phyloP scores from a whole-genome alignment of 2,113 vertebrate genomes.

The Aldabrachelys gigantea region DNA sequence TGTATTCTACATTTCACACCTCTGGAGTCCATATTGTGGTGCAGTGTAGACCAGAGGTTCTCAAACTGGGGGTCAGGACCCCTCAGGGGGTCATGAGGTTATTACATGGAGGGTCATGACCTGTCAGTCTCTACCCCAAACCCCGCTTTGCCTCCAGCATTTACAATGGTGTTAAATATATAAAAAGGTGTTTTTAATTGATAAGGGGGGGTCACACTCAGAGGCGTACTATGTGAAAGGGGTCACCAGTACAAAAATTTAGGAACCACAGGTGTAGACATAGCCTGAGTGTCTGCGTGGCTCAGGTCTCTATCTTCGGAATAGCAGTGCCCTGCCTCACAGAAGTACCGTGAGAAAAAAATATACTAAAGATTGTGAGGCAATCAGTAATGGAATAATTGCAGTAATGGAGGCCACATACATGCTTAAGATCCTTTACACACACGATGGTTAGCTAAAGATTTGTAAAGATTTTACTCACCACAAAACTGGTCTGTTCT shows the following conservation, averaged over 20 bases:
- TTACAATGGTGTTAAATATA: no score
- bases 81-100: no score
- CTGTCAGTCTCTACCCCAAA: no score
- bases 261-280: neutral
- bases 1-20: neutral
- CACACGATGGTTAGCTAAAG: no score
- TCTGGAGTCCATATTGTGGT: neutral
- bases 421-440: neutral
- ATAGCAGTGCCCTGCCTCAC: neutral
- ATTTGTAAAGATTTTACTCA: conserved; percentile 19
- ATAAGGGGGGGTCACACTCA: no score
- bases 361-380: neutral
- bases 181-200: no score
- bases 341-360: neutral
- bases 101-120: no score
- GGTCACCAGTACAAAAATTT: no score
- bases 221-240: no score
- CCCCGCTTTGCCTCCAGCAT: no score
- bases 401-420: neutral
- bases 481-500: conserved; percentile 68
- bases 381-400: neutral
- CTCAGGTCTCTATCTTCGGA: neutral
- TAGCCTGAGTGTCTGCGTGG: neutral
- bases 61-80: no score
- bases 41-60: neutral